Conservation (phyloP, 2,113 vertebrate species). For the Neopipo cinnamomea region DNA sequence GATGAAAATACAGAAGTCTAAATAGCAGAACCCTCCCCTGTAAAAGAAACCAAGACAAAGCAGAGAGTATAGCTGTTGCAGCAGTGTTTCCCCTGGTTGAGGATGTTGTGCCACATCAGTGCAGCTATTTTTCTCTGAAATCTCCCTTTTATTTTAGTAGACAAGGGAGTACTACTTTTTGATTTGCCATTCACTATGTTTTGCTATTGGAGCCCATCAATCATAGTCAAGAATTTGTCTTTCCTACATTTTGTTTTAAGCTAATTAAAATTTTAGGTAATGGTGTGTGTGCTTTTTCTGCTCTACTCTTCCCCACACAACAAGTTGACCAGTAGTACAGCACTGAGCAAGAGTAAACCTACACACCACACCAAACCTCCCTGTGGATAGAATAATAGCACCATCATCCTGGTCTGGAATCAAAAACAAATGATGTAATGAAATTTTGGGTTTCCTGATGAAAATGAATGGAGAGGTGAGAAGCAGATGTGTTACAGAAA, state of each 20-base stretch:
- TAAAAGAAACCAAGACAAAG: not conserved
- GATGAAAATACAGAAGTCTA: not conserved
- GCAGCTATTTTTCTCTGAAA: not conserved
- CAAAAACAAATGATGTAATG: not conserved
- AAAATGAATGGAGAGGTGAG: not conserved
- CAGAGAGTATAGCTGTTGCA: not conserved
- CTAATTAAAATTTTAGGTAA: not conserved
- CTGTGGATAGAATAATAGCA: not conserved
- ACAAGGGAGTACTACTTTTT: not conserved
- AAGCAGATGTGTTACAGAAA: not conserved
- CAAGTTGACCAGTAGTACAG: not conserved
- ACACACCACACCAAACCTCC: not conserved
- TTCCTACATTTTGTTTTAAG: not conserved
- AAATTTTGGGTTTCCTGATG: not conserved
- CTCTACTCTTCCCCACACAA: not conserved
- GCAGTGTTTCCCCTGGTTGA: not conserved
- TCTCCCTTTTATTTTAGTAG: not conserved
- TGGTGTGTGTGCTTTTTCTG: rapidly evolving
- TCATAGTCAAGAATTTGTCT: not conserved
- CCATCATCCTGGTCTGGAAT: not conserved
- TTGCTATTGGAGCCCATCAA: not conserved
- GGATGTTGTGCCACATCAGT: not conserved
- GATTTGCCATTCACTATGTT: not conserved
- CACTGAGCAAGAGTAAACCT: not conserved
- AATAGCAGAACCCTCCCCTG: rapidly evolving